phyloP scores from a whole-genome alignment of 1,140 invertebrate species.

The Ostrea denselamellosa region DNA sequence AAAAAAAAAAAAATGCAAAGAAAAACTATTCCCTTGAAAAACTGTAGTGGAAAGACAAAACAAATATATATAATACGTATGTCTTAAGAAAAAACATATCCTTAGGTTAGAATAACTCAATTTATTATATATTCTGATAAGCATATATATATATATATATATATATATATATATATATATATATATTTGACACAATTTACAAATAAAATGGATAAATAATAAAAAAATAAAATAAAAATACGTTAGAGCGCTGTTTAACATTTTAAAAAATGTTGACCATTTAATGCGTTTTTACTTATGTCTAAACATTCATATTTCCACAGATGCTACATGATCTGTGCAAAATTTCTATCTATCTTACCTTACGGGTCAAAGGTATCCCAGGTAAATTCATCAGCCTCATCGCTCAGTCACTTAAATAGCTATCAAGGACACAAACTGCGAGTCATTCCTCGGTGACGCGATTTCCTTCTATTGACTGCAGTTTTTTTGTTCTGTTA shows the following conservation, averaged over 20 bases:
- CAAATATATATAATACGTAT: too few species aligned
- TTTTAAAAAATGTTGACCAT: too few species aligned
- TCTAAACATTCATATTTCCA: not conserved
- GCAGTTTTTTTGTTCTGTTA: slow-evolving; percentile 7
- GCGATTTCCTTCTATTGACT: slow-evolving; percentile 8
- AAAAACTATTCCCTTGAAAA: too few species aligned
- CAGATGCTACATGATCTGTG: not conserved
- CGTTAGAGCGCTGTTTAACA: too few species aligned
- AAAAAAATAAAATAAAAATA: not conserved
- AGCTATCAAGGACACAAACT: not conserved
- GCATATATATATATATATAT: too few species aligned
- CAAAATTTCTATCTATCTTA: not conserved
- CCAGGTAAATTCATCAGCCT: not conserved
- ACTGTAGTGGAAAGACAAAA: too few species aligned
- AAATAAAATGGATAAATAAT: too few species aligned
- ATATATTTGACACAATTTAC: not conserved
- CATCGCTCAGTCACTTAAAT: not conserved
- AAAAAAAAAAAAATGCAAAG: too few species aligned
- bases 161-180: too few species aligned
- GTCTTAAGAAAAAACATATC: not conserved
- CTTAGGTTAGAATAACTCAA: too few species aligned
- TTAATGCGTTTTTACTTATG: too few species aligned
- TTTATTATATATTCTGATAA: not conserved
- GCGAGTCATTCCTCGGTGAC: slow-evolving; percentile 1
- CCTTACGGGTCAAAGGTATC: slow-evolving; percentile 20